A percentile compares a stretch with the other conserved stretches of the same genome.
Evolutionary conservation across 2,797 vertebrate species (phyloP).

Genomic region (Agapornis canus): DNA sequence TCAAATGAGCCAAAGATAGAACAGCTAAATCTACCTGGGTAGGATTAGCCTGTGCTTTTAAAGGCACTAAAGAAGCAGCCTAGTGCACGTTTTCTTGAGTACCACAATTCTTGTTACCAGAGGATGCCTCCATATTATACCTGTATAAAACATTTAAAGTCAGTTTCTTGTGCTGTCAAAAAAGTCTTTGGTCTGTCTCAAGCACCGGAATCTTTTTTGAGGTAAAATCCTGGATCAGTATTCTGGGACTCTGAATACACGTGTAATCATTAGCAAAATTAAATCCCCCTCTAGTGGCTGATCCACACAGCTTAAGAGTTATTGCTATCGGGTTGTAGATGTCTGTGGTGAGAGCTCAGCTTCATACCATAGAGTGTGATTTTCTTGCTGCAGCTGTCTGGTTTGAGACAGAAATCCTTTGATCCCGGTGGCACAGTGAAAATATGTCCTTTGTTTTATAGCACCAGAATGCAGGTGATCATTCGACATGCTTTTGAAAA

Average conservation of each 20-base stretch:
- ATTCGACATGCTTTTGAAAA: background rate
- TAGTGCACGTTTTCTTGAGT: background rate
- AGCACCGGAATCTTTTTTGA: background rate
- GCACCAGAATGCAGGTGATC: background rate
- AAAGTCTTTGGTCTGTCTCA: background rate
- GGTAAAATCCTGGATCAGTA: background rate
- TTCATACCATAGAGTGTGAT: background rate
- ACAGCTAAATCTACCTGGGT: background rate
- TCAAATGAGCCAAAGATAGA: background rate
- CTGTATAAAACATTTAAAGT: background rate
- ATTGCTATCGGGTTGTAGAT: accelerated
- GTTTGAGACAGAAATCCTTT: background rate
- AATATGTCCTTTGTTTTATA: accelerated
- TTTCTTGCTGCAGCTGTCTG: background rate
- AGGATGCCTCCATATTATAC: background rate
- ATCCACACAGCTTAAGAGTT: background rate
- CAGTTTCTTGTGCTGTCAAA: background rate
- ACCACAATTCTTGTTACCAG: background rate
- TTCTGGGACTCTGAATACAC: accelerated
- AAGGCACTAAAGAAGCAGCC: background rate
- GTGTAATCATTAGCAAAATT: background rate
- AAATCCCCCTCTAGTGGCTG: slow-evolving; percentile 62
- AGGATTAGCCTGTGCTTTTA: background rate
- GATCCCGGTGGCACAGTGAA: background rate
- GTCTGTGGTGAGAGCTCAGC: background rate